Percentiles rank a stretch among this genome's conserved stretches.
phyloP scores from a whole-genome alignment of 2,888 invertebrate genomes.

The Epirrhoe tristata region DNA sequence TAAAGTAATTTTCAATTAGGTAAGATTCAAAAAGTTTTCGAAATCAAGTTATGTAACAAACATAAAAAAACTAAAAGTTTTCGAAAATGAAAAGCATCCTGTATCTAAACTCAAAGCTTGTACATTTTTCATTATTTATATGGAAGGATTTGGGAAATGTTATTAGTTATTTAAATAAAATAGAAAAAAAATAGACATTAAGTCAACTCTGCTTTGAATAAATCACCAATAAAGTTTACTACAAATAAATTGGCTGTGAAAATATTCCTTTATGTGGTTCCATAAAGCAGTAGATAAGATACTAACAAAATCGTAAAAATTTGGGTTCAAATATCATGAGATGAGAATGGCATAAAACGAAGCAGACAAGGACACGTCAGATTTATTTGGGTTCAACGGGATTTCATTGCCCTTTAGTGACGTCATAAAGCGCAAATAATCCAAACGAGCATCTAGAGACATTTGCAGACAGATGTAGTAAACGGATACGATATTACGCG shows the following conservation, averaged over 20 bases:
- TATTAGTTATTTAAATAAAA: conserved; percentile 14
- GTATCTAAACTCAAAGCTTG: conserved; percentile 13
- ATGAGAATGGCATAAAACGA: neutral
- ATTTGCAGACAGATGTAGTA: conserved; percentile 20
- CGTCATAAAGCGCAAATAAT: conserved; percentile 14
- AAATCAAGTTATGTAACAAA: neutral
- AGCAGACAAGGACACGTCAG: neutral
- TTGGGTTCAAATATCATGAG: neutral
- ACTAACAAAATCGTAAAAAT: neutral
- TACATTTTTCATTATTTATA: conserved; percentile 26
- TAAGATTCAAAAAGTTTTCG: conserved; percentile 1
- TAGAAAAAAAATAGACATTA: conserved; percentile 14
- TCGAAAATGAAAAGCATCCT: conserved; percentile 1
- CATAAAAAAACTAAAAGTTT: neutral
- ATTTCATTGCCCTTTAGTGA: conserved; percentile 9
- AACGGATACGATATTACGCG: conserved; percentile 21
- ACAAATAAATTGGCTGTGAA: conserved; percentile 15
- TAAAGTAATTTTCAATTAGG: neutral
- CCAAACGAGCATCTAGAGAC: conserved; percentile 16
- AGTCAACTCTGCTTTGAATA: conserved; percentile 25
- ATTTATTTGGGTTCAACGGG: conserved; percentile 3
- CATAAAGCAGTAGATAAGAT: neutral
- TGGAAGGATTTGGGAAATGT: conserved; percentile 20
- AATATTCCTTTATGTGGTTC: conserved; percentile 1
- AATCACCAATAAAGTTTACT: conserved; percentile 26